Evolutionary conservation across 2,888 invertebrate species (phyloP).

Genomic region (Nephrotoma flavescens): DNA sequence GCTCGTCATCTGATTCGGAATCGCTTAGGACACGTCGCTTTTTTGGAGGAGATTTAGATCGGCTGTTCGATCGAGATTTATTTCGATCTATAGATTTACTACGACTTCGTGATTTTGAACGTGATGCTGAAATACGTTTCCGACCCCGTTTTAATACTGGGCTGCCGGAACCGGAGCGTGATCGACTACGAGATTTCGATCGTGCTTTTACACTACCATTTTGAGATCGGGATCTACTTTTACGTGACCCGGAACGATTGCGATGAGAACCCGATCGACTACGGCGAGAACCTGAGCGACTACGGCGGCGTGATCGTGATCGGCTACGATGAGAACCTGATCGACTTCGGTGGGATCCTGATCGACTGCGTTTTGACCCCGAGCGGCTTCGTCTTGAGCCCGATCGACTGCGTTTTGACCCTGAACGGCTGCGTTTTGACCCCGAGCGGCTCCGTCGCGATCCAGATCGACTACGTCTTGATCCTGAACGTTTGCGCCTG

Average conservation of each 20-base stretch:
- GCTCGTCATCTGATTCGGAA: conserved; percentile 39
- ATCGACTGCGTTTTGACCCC: conserved; percentile 9
- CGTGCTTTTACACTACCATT: conserved; percentile 1
- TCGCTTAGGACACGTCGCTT: conserved; percentile 36
- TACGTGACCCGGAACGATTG: conserved; percentile 10
- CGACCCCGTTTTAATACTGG: conserved; percentile 19
- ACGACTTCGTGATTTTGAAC: conserved; percentile 21
- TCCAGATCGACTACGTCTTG: conserved; percentile 13
- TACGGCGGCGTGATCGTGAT: conserved; percentile 8
- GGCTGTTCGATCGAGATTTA: conserved; percentile 7
- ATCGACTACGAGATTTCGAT: conserved; percentile 12
- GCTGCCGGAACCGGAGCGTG: conserved; percentile 19
- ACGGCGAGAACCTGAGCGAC: conserved; percentile 6
- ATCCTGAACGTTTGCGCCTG: conserved; percentile 18
- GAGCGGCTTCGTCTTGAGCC: conserved; percentile 11
- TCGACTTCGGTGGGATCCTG: conserved; percentile 17
- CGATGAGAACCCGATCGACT: conserved; percentile 13
- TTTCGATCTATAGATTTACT: conserved; percentile 22
- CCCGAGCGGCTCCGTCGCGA: conserved; percentile 18
- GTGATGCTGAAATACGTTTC: conserved; percentile 13
- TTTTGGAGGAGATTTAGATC: conserved; percentile 15
- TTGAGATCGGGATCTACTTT: conserved; percentile 17
- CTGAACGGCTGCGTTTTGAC: conserved; percentile 14
- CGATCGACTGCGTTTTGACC: neutral
- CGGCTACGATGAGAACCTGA: conserved; percentile 21